Evolutionary conservation across 2,113 vertebrate genomes (phyloP).

Genomic region (Balaeniceps rex): DNA sequence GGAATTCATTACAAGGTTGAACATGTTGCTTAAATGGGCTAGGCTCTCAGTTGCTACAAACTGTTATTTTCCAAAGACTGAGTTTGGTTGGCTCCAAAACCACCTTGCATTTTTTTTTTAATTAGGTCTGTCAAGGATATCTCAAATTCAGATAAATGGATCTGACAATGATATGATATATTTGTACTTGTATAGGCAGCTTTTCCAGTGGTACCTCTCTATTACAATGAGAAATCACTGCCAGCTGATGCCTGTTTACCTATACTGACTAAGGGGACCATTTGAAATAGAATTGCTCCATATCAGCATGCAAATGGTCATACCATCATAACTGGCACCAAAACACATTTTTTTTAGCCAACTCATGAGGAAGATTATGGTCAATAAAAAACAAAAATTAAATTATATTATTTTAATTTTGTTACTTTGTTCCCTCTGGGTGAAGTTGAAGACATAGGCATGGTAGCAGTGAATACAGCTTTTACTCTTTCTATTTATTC

Average conservation of each 20-base stretch:
- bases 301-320: background rate
- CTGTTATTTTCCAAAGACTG: background rate
- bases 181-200: background rate
- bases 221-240: background rate
- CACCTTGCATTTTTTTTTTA: background rate
- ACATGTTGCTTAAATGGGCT: background rate
- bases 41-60: background rate
- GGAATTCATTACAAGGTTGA: background rate
- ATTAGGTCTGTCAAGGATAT: background rate
- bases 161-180: background rate
- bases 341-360: background rate
- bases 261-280: background rate
- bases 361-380: background rate
- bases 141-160: background rate
- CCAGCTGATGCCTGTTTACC: background rate
- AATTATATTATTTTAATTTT: background rate
- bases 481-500: background rate
- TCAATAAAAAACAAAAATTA: background rate
- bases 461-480: background rate
- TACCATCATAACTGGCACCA: background rate
- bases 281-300: background rate
- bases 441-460: background rate
- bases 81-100: background rate
- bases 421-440: background rate
- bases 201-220: background rate